Evolutionary conservation across 2,113 vertebrate genomes (phyloP), one percentile per base, ranked within the genome.

Genomic region (Cricetomys ansorgei): DNA sequence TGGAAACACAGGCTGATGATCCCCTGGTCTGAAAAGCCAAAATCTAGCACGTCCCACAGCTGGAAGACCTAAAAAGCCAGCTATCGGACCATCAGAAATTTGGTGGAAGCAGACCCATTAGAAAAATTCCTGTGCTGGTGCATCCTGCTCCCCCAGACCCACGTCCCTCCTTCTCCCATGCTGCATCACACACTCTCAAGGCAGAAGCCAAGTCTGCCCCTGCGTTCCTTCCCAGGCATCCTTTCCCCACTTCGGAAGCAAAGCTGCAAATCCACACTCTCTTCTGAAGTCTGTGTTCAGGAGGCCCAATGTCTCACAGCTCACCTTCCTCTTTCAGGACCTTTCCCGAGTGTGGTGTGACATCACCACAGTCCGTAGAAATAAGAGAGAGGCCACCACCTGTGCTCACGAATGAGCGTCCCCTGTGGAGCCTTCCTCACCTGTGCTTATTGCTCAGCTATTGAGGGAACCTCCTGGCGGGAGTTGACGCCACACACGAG

Each of bases 401-500:
- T 62, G 13, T 3, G 31, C 83, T 7, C 1, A 2, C 3, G 40
- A 64, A 7, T 65, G 16, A 0, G 40, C 65, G 29, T 6, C 85
- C 27, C 5, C 21, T 67, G n/a, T 76, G 43, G 40, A n/a, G 43
- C 15, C 40, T 53, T 8, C n/a, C n/a, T n/a, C n/a, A 29, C 48
- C 27, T 34, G 13, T 3, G 2, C 10, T 9, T 17, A 5, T n/a
- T n/a, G n/a, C n/a, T n/a, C n/a, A n/a, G n/a, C n/a, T 4, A 67
- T 0, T 0, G 6, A 73, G 27, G 67, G 37, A 34, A 8, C 59
- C 23, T 37, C 3, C 16, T 79, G 31, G 9, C 21, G 29, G 3
- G 27, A 62, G 6, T 57, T 43, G 5, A 45, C 31, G 53, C n/a
- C n/a, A 16, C 9, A 34, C 1, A 3, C n/a, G 37, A 5, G 31